A percentile compares a stretch with the other conserved stretches of the same genome.
Evolutionary conservation across 2,888 invertebrate genomes (phyloP).

Genomic region (Mythimna lalbum): DNA sequence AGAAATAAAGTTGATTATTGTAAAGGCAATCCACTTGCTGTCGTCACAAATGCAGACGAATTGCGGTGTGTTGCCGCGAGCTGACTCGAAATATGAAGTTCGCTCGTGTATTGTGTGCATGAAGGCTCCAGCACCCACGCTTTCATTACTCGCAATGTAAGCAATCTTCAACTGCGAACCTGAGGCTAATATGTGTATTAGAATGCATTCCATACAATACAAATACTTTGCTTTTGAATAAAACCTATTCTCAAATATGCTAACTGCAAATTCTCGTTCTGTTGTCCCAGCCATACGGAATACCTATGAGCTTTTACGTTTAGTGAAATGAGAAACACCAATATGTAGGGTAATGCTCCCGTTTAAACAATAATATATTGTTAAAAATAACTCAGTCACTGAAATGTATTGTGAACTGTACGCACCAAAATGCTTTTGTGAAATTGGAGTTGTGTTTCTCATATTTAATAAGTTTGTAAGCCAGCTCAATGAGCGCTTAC

Average conservation of each 20-base stretch:
- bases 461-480: conserved; percentile 38
- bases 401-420: conserved; percentile 55
- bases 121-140: conserved; percentile 24
- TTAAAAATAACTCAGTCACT: conserved; percentile 53
- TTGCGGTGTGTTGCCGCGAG: conserved; percentile 21
- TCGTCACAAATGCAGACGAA: conserved; percentile 34
- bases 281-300: conserved; percentile 19
- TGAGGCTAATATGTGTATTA: conserved; percentile 45
- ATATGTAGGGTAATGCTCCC: conserved; percentile 41
- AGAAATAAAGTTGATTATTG: conserved; percentile 1
- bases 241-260: conserved; percentile 12
- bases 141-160: conserved; percentile 26
- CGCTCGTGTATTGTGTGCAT: conserved; percentile 47
- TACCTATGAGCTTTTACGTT: conserved; percentile 38
- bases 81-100: conserved; percentile 35
- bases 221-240: conserved; percentile 21
- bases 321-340: conserved; percentile 28
- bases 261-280: conserved; percentile 13
- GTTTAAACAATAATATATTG: conserved; percentile 52
- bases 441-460: conserved; percentile 53
- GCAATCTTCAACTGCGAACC: conserved; percentile 23
- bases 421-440: conserved; percentile 47
- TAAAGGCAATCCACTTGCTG: conserved; percentile 18
- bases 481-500: conserved; percentile 16
- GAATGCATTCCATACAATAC: conserved; percentile 42